Conservation (phyloP, 2,113 vertebrate species). For the Osmerus mordax region DNA sequence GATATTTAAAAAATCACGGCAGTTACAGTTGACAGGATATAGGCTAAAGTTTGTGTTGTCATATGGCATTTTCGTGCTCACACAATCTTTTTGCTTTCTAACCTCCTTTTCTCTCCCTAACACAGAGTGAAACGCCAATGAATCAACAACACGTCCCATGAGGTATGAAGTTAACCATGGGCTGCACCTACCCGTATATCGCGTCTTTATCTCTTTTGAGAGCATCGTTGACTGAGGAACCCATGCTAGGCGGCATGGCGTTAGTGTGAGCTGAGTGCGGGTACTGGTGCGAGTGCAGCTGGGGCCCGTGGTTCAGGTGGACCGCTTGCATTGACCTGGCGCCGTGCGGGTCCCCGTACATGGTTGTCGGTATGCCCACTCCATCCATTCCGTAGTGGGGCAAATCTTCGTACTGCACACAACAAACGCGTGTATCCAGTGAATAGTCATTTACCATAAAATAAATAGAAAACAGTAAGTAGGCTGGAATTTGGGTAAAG, state of each 20-base stretch:
- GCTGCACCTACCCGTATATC: slow-evolving; percentile 92
- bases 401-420: slow-evolving; percentile 96
- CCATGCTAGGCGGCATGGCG: slow-evolving; percentile 95
- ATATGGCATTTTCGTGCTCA: too few relatives aligned
- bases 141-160: neutral
- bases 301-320: slow-evolving; percentile 96
- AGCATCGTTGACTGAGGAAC: slow-evolving; percentile 96
- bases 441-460: slow-evolving; percentile 1
- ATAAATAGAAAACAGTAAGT: neutral
- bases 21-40: too few relatives aligned
- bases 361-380: slow-evolving; percentile 95
- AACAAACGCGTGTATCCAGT: slow-evolving; percentile 60
- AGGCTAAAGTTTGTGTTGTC: too few relatives aligned
- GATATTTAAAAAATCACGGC: too few relatives aligned
- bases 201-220: slow-evolving; percentile 99
- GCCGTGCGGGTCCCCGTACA: slow-evolving; percentile 97
- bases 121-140: neutral
- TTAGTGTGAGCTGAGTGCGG: slow-evolving; percentile 94
- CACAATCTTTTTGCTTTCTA: neutral
- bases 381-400: slow-evolving; percentile 99
- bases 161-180: neutral
- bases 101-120: neutral
- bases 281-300: slow-evolving; percentile 96
- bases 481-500: neutral
- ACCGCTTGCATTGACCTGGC: slow-evolving; percentile 97